Evolutionary conservation across 2,797 vertebrate species (phyloP), one percentile per base, ranked within the genome.

Genomic region (Scleropages formosus): DNA sequence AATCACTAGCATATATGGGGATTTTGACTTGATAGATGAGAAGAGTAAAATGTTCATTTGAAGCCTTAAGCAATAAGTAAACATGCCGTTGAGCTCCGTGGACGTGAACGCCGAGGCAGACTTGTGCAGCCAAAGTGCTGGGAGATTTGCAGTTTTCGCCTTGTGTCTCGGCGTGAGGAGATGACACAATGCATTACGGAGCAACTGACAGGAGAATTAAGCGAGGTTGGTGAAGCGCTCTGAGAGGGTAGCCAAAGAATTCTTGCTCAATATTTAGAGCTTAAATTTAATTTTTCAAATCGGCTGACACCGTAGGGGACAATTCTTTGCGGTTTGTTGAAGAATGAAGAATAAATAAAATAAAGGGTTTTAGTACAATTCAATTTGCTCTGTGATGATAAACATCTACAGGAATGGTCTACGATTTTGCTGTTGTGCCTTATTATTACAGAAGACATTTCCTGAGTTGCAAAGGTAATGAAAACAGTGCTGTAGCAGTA

Each of bases 261-360:
- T 70, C 16, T 27, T 16, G n/a, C 24, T 70, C 24, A 46, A 70
- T 70, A 22, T 70, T 70, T 70, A 70, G 68, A 27, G 68, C 68
- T 31, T 53, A 70, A 56, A 70, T 70, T 78, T 85, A 77, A 82
- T 85, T 84, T 85, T 85, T 85, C 80, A 84, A 79, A 79, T 61
- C 53, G 74, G 51, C 66, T 63, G 84, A 82, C 79, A 75, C 75
- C 27, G 6, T 61, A 20, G 70, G 76, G 62, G 80, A 82, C 81
- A 12, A 79, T 83, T 85, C 63, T 76, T 77, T 78, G 51, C 4
- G 22, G 84, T 86, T 84, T 58, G 83, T 87, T 83, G 82, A 77
- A 78, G 80, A 58, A 77, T 72, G 27, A 62, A 73, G 31, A 72
- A 76, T 69, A 72, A 71, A 71, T 53, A 76, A 76, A 76, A 76